phyloP scores from a whole-genome alignment of 2,888 invertebrate genomes.

The Epiblema foenella region DNA sequence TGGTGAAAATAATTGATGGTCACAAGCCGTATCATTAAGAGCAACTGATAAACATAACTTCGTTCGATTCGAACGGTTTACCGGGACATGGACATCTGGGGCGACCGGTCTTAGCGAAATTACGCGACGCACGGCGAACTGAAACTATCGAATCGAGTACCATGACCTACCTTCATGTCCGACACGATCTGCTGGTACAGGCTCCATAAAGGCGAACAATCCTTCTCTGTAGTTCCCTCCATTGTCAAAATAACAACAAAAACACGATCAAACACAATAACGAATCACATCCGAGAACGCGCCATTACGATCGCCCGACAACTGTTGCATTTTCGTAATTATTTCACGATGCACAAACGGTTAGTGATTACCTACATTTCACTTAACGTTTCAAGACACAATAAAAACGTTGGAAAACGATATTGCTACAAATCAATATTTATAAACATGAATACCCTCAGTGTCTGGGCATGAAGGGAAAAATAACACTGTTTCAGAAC shows the following conservation, averaged over 20 bases:
- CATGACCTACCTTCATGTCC: conserved; percentile 96
- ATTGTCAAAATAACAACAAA: conserved; percentile 80
- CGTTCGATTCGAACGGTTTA: conserved; percentile 65
- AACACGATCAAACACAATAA: conserved; percentile 65
- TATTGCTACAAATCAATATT: conserved; percentile 82
- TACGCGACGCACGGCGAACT: conserved; percentile 38
- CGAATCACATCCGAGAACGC: conserved; percentile 64
- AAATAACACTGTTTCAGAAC: conserved; percentile 53
- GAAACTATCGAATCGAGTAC: conserved; percentile 46
- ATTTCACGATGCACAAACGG: conserved; percentile 51
- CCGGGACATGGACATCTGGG: conserved; percentile 62
- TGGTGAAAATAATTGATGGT: conserved; percentile 27
- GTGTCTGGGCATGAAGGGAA: conserved; percentile 57
- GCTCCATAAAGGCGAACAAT: conserved; percentile 95
- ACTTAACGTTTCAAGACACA: conserved; percentile 63
- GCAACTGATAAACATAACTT: conserved; percentile 53
- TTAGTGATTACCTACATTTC: conserved; percentile 72
- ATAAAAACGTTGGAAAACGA: conserved; percentile 61
- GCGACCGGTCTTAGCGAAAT: conserved; percentile 54
- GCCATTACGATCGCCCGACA: conserved; percentile 64
- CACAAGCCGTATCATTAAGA: conserved; percentile 41
- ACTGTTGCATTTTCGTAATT: conserved; percentile 73
- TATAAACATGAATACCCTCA: conserved; percentile 80
- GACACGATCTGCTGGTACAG: conserved; percentile 97
- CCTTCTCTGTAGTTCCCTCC: conserved; percentile 91